Evolutionary conservation across 2,113 vertebrate species (phyloP).

Genomic region (Rhynchomys soricoides): DNA sequence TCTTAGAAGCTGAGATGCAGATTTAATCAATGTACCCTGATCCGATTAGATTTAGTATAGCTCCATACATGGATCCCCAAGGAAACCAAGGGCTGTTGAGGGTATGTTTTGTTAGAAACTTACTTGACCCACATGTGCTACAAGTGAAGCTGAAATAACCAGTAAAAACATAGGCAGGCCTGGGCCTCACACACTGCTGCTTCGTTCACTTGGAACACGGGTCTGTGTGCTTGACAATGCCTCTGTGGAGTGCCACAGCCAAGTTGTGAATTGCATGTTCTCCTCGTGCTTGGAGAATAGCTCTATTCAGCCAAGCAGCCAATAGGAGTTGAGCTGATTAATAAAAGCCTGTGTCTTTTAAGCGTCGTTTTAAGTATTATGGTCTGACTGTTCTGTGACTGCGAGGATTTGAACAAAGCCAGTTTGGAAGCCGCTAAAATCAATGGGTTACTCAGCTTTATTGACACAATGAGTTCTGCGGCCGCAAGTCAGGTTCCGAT

Average conservation of each 20-base stretch:
- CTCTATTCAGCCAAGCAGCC: slow-evolving; percentile 60
- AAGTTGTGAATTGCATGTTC: slow-evolving; percentile 59
- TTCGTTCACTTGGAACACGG: slow-evolving; percentile 46
- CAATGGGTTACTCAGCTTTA: slow-evolving; percentile 34
- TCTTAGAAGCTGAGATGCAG: slow-evolving; percentile 21
- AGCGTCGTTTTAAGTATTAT: slow-evolving; percentile 12
- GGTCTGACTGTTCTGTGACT: background rate
- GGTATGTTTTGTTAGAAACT: background rate
- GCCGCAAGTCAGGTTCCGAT: background rate
- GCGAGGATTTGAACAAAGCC: slow-evolving; percentile 41
- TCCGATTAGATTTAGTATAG: slow-evolving; percentile 53
- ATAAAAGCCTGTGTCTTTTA: slow-evolving; percentile 45
- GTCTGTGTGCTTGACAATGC: slow-evolving; percentile 74
- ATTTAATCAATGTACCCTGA: slow-evolving; percentile 29
- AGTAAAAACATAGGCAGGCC: slow-evolving; percentile 26
- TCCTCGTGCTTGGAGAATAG: slow-evolving; percentile 69
- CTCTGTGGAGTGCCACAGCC: slow-evolving; percentile 71
- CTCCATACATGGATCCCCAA: slow-evolving; percentile 40
- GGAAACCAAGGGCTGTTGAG: background rate
- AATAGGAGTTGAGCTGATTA: slow-evolving; percentile 19
- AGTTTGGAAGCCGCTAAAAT: slow-evolving; percentile 13
- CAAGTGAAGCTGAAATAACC: slow-evolving; percentile 49
- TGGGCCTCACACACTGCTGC: slow-evolving; percentile 53
- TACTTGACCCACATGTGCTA: slow-evolving; percentile 2
- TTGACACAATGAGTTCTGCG: slow-evolving; percentile 1